Evolutionary conservation across 2,113 vertebrate species (phyloP).

Genomic region (Pluvianellus socialis): DNA sequence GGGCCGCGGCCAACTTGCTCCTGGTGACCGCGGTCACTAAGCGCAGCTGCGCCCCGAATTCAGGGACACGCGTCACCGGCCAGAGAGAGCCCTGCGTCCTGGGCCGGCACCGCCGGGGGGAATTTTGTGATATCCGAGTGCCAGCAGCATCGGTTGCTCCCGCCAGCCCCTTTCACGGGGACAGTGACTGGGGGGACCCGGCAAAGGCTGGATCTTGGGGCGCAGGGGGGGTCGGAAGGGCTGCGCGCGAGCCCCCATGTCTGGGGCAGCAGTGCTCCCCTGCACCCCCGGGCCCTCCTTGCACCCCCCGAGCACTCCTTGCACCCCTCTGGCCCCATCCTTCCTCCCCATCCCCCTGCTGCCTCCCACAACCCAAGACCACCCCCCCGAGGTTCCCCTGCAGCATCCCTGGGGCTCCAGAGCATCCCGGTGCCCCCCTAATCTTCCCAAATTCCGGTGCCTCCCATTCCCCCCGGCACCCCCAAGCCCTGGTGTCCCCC

Average conservation of each 20-base stretch:
- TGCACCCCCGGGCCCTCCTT: background rate
- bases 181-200: rapidly evolving
- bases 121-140: background rate
- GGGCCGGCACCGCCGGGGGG: too few relatives aligned
- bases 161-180: rapidly evolving
- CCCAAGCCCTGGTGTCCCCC: too few relatives aligned
- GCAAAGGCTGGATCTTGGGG: background rate
- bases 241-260: rapidly evolving
- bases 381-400: background rate
- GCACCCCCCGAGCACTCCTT: background rate
- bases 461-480: background rate
- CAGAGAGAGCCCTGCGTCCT: rapidly evolving
- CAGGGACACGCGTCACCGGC: rapidly evolving
- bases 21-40: rapidly evolving
- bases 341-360: background rate
- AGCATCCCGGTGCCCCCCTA: too few relatives aligned
- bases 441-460: too few relatives aligned
- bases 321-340: background rate
- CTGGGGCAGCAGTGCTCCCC: background rate
- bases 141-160: rapidly evolving
- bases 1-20: background rate
- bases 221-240: background rate
- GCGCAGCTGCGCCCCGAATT: background rate
- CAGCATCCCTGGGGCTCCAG: too few relatives aligned
- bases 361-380: background rate